phyloP scores from a whole-genome alignment of 2,797 vertebrate species.

The Rhinoraja longicauda region DNA sequence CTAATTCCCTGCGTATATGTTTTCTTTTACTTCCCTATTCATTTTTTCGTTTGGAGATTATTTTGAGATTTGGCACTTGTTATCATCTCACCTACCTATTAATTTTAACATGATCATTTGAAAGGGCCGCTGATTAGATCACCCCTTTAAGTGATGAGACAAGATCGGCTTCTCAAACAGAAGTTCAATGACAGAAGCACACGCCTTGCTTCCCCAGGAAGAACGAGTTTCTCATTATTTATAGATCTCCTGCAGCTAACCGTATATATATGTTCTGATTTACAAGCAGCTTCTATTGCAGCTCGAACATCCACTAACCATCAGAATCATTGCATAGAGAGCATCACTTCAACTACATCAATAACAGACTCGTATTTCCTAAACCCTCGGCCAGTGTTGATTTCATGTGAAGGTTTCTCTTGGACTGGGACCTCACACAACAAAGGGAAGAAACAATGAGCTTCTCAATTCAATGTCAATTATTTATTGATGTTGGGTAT shows the following conservation, averaged over 20 bases:
- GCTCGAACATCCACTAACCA: not conserved
- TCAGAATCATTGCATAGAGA: too few relatives aligned
- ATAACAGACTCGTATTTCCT: not conserved
- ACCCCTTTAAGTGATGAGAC: not conserved
- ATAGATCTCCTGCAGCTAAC: constrained; percentile 21
- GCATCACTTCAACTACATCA: not conserved
- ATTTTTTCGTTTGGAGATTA: not conserved
- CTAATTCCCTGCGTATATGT: not conserved
- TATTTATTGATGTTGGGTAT: not conserved
- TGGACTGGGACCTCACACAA: not conserved
- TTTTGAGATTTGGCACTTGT: not conserved
- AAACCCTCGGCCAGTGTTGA: not conserved
- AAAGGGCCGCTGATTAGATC: not conserved
- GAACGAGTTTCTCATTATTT: not conserved
- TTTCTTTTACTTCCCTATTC: not conserved
- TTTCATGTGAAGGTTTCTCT: not conserved
- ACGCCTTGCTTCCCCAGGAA: not conserved
- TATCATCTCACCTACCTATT: not conserved
- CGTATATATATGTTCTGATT: not conserved
- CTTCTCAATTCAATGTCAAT: not conserved
- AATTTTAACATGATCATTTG: not conserved
- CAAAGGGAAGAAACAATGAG: not conserved
- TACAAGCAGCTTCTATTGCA: not conserved
- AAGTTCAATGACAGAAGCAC: not conserved
- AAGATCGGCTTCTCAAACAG: not conserved